Conservation (phyloP, 2,797 vertebrate genomes). For the Myripristis murdjan region DNA sequence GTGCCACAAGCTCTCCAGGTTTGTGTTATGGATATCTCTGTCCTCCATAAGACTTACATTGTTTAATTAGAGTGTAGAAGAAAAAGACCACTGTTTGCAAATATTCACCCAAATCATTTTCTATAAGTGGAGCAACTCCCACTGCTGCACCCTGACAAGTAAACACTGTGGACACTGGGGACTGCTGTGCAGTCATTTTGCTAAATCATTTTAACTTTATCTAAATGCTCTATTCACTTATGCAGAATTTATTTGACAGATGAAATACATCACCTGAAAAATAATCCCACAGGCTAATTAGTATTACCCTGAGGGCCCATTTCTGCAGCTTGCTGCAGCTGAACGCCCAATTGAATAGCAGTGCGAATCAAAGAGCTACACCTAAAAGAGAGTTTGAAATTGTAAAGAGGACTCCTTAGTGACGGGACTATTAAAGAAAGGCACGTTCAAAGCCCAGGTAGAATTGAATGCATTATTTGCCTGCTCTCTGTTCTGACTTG, state of each 20-base stretch:
- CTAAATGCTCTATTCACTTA: constrained; percentile 81
- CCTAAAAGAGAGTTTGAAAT: constrained; percentile 58
- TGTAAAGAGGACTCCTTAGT: constrained; percentile 32
- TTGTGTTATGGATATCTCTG: constrained; percentile 80
- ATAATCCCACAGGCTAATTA: constrained; percentile 77
- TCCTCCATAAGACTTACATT: constrained; percentile 76
- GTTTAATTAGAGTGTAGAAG: constrained; percentile 78
- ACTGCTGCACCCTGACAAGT: constrained; percentile 59
- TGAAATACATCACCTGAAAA: constrained; percentile 80
- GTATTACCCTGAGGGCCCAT: constrained; percentile 62
- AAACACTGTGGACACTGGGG: constrained; percentile 72
- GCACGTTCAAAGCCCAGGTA: constrained; percentile 50
- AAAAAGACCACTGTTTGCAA: constrained; percentile 68
- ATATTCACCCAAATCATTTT: constrained; percentile 74
- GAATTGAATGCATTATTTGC: constrained; percentile 53
- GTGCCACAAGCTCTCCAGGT: constrained; percentile 69
- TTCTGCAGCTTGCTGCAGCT: constrained; percentile 40
- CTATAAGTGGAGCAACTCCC: constrained; percentile 80
- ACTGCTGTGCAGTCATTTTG: constrained; percentile 71
- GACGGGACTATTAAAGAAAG: constrained; percentile 49
- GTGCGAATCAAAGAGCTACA: constrained; percentile 58
- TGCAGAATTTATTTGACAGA: constrained; percentile 75
- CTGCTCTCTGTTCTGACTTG: constrained; percentile 47
- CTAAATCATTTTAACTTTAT: constrained; percentile 81
- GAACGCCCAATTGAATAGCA: constrained; percentile 60